Percentiles rank a stretch among this genome's conserved stretches.
Conservation (phyloP, 2,888 invertebrate species). For the Lasioglossum vierecki region DNA sequence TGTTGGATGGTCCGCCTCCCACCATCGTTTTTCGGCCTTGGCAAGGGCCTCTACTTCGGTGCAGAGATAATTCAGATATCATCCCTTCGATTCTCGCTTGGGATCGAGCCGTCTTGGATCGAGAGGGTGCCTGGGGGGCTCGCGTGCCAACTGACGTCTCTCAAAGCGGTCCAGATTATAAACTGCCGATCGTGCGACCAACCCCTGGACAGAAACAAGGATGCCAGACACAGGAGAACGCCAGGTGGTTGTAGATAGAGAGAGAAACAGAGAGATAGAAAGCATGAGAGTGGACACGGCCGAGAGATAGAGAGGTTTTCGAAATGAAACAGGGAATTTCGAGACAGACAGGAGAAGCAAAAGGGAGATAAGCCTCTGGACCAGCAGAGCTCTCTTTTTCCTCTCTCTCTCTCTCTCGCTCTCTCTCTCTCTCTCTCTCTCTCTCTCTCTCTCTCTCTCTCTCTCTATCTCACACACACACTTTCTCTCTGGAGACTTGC, state of each 20-base stretch:
- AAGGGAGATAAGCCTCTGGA: background rate
- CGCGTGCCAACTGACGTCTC: constrained; percentile 81
- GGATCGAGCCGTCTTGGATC: constrained; percentile 59
- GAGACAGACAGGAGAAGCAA: constrained; percentile 2
- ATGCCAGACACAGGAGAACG: constrained; percentile 4
- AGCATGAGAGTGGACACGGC: constrained; percentile 23
- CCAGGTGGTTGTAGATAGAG: background rate
- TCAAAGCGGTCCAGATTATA: constrained; percentile 72
- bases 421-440: constrained; percentile 38
- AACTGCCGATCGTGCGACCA: constrained; percentile 67
- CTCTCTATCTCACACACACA: too few relatives aligned
- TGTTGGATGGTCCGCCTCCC: constrained; percentile 61
- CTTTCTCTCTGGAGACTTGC: background rate
- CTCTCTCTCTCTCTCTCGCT: background rate
- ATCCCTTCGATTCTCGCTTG: constrained; percentile 72
- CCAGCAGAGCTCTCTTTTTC: constrained; percentile 46
- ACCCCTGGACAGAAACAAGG: constrained; percentile 15
- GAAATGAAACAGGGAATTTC: constrained; percentile 33
- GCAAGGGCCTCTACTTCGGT: constrained; percentile 60
- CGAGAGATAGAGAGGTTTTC: constrained; percentile 34
- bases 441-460: background rate
- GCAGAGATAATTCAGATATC: constrained; percentile 80
- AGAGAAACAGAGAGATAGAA: background rate
- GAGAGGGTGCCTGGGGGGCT: constrained; percentile 71
- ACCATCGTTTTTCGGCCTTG: constrained; percentile 47